Base-by-base conservation (phyloP, 2,113 vertebrate species). In the Seriola rivoliana region DNA sequence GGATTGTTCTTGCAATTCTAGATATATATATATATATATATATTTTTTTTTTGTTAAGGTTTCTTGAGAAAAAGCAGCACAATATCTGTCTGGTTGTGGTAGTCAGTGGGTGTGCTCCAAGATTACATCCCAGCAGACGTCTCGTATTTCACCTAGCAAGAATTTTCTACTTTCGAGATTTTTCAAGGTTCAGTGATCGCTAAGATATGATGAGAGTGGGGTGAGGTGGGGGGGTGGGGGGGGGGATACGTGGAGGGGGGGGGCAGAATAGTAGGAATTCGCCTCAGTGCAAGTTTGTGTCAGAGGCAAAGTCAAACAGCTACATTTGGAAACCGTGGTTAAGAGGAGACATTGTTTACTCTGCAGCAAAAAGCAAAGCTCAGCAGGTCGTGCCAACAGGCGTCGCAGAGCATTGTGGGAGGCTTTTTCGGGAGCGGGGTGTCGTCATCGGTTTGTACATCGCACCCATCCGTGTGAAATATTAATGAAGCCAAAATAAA, bases 401-500 rank as follows among this genome's bases (percentile, higher is more conserved):
- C 25, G 67, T 1, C 23, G 60, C 73, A 6, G 0, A 1, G 84
- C 71, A 66, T 84, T 63, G 72, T 68, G 78, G 80, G 72, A 75
- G 55, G 59, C 58, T 88, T 81, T 90, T 86, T 84, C 65, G 29
- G 23, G 57, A 74, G 58, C 38, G 4, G 4, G 23, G 38, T 71
- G 80, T 85, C 87, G 75, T 88, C 82, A 80, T 64, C 9, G 59
- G 71, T 91, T 90, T 87, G 89, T 85, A 67, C 80, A 64, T 85
- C 42, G 69, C 85, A 54, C 82, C 80, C 73, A 19, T 82, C 77
- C 1, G 5, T 32, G 76, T 93, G 84, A 88, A 93, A 92, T 87
- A 91, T 93, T 90, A 88, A 92, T 85, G 80, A 75, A 77, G 86
- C 64, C 2, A 4, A 77, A 89, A 92, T 94, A 60, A 38, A 92